These are phyloP conservation scores for Forficula auricularia DNA, from an alignment of 1,140 invertebrate species.

Conservation along the genomic window DNA sequence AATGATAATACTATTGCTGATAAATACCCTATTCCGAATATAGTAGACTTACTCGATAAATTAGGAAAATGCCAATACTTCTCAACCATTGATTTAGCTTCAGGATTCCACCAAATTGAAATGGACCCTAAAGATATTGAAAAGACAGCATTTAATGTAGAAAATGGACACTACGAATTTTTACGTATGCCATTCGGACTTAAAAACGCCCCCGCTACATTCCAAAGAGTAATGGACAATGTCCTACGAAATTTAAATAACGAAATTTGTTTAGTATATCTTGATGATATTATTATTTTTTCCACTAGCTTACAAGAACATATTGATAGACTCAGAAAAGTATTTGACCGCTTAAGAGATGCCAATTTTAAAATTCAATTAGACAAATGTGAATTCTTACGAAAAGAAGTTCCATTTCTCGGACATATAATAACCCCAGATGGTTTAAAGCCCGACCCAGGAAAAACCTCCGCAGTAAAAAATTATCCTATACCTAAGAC, in stretches of 20 bases:
- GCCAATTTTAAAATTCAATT: constrained; percentile 13
- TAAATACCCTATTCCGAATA: constrained; percentile 32
- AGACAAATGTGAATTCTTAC: constrained; percentile 14
- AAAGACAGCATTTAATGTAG: constrained; percentile 21
- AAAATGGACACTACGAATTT: constrained; percentile 18
- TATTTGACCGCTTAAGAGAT: constrained; percentile 10
- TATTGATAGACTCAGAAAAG: constrained; percentile 4
- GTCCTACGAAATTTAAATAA: constrained; percentile 18
- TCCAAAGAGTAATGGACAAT: constrained; percentile 23
- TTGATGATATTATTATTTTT: constrained; percentile 19
- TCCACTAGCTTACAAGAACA: background rate
- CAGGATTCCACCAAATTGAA: constrained; percentile 28
- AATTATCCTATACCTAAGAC: constrained; percentile 18
- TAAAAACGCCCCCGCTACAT: constrained; percentile 18
- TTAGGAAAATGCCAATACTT: constrained; percentile 29
- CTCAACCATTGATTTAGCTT: constrained; percentile 28
- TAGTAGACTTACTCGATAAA: constrained; percentile 29
- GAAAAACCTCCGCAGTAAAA: constrained; percentile 16
- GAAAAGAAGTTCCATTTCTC: constrained; percentile 11
- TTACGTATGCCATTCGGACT: constrained; percentile 19
- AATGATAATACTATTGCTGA: constrained; percentile 27
- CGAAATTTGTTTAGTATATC: constrained; percentile 16
- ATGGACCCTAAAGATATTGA: constrained; percentile 17
- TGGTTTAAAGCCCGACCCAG: constrained; percentile 12
- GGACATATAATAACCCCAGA: constrained; percentile 12